phyloP scores from a whole-genome alignment of 1,140 invertebrate genomes.

The Centruroides sculpturatus region DNA sequence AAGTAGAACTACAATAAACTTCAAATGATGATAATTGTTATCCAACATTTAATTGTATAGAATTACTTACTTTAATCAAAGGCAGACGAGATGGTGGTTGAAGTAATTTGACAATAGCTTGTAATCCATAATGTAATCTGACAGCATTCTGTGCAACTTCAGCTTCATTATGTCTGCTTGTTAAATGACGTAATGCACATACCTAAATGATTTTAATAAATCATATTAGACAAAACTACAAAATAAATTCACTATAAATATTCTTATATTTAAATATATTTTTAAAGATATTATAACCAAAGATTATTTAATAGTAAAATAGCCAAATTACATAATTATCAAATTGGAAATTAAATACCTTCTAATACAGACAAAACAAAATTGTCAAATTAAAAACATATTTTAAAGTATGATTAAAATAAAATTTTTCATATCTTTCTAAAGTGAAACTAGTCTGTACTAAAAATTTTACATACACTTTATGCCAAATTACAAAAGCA shows the following conservation, averaged over 20 bases:
- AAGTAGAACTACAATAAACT: too few species aligned
- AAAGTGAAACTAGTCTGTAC: too few species aligned
- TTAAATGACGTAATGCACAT: conserved; percentile 89
- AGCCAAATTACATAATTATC: too few species aligned
- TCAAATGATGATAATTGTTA: too few species aligned
- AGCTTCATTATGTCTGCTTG: conserved; percentile 82
- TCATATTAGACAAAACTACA: not conserved
- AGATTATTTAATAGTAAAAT: too few species aligned
- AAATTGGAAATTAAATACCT: too few species aligned
- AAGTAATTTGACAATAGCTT: conserved; percentile 86
- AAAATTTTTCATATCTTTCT: too few species aligned
- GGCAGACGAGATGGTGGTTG: conserved; percentile 88
- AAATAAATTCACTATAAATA: not conserved
- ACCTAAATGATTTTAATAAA: conserved; percentile 30
- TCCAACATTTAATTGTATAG: conserved; percentile 1
- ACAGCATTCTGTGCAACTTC: conserved; percentile 95
- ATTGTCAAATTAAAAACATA: too few species aligned
- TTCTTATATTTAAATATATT: not conserved
- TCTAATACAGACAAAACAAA: too few species aligned
- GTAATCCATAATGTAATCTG: conserved; percentile 76
- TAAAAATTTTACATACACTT: too few species aligned
- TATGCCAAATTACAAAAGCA: too few species aligned
- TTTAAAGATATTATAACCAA: not conserved
- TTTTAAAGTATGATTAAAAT: too few species aligned
- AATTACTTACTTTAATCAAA: conserved; percentile 52